Conservation (phyloP, 2,113 vertebrate genomes). For the Malurus alboscapulatus region DNA sequence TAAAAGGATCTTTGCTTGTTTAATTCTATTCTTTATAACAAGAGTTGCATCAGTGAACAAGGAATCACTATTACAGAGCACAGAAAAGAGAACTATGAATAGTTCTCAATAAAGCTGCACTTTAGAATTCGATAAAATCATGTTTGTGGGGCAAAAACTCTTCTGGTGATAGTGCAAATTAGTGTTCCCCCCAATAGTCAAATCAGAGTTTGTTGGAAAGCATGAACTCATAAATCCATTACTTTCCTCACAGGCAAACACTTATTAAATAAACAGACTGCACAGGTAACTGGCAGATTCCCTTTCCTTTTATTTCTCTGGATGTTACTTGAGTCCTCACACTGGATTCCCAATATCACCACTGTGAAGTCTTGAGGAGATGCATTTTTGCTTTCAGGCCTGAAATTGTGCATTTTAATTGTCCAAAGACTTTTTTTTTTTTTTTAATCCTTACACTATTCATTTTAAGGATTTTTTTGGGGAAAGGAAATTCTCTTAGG, state of each 20-base stretch:
- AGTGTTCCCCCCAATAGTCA: not conserved
- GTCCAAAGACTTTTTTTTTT: not conserved
- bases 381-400: not conserved
- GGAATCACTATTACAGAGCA: not conserved
- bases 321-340: not conserved
- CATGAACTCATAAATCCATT: slow-evolving; percentile 1
- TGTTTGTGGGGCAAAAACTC: not conserved
- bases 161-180: not conserved
- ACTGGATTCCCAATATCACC: not conserved
- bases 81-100: not conserved
- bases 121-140: not conserved
- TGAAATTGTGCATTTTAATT: not conserved
- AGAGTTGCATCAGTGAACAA: not conserved
- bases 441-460: not conserved
- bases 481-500: not conserved
- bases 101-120: not conserved
- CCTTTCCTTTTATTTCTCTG: not conserved
- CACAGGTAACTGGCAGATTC: not conserved
- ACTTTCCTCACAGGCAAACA: not conserved
- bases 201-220: slow-evolving; percentile 11
- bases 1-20: not conserved
- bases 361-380: not conserved
- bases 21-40: not conserved
- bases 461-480: not conserved
- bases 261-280: not conserved